Conservation (phyloP, 1,140 invertebrate species). For the Branchinecta lindahli region DNA sequence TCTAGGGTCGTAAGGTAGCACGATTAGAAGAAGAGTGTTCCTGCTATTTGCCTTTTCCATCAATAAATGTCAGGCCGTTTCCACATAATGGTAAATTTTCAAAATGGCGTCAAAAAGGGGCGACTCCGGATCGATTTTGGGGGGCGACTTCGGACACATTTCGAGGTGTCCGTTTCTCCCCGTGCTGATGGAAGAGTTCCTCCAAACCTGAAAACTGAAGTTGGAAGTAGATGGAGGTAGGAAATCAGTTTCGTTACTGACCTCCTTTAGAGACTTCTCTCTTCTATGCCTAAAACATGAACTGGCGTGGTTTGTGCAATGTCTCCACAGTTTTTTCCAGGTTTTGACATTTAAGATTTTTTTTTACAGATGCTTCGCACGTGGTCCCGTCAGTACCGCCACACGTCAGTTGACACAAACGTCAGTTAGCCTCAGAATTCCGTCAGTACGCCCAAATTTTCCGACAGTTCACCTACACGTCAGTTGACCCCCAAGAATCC, state of each 20-base stretch:
- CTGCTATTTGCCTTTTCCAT: constrained; percentile 1
- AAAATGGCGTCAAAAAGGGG: not conserved
- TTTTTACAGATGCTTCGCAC: not conserved
- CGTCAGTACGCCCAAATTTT: no score
- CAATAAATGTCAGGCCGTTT: constrained; percentile 5
- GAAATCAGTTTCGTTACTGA: not conserved
- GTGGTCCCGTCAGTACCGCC: no score
- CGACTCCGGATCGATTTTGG: not conserved
- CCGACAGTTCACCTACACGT: no score
- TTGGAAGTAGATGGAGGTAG: not conserved
- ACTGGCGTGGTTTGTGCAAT: not conserved
- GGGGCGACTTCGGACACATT: not conserved
- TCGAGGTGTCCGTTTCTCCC: not conserved
- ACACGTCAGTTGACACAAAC: no score
- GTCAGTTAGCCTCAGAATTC: no score
- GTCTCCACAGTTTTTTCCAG: not conserved
- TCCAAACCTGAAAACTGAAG: not conserved
- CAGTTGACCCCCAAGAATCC: no score
- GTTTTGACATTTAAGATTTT: not conserved
- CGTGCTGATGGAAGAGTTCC: not conserved
- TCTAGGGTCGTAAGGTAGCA: not conserved
- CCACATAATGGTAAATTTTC: not conserved
- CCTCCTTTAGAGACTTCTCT: not conserved
- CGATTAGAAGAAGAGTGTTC: not conserved
- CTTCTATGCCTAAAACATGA: not conserved